Percentiles rank a stretch among this genome's conserved stretches.
These are phyloP conservation scores for Macroglossus sobrinus DNA, from an alignment of 2,113 vertebrate species.

Conservation along the genomic window DNA sequence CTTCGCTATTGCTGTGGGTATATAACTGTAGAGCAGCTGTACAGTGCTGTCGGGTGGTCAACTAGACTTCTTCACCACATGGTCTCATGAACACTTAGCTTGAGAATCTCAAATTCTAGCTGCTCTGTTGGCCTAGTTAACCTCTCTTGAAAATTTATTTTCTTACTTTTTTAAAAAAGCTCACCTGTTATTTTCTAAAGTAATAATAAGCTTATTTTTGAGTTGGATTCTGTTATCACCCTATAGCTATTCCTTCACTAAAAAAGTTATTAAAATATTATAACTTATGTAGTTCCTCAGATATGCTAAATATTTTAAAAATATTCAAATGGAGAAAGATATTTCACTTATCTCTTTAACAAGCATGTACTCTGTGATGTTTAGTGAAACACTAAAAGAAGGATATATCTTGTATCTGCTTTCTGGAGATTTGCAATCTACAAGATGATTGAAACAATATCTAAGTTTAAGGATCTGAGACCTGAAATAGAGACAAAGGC, in stretches of 20 bases:
- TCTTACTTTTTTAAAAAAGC: neutral
- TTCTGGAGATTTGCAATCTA: neutral
- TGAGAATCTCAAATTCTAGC: neutral
- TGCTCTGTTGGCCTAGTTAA: neutral
- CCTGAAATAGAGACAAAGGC: neutral
- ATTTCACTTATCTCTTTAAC: neutral
- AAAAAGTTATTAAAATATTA: neutral
- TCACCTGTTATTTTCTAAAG: neutral
- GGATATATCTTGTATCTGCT: neutral
- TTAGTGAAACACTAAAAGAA: neutral
- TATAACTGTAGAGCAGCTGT: accelerated
- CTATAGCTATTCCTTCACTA: neutral
- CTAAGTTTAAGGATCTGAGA: neutral
- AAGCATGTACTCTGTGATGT: neutral
- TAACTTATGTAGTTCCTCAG: neutral
- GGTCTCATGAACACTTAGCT: neutral
- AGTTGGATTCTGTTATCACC: neutral
- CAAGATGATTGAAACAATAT: neutral
- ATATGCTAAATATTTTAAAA: neutral
- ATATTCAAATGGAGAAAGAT: neutral
- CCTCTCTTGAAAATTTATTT: neutral
- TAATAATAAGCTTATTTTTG: neutral
- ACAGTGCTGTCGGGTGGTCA: accelerated
- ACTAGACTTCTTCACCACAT: accelerated
- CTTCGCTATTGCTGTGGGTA: neutral